Percentiles rank a stretch among this genome's conserved stretches.
phyloP scores from a whole-genome alignment of 2,888 invertebrate genomes.

The Leptarthrus brevirostris region DNA sequence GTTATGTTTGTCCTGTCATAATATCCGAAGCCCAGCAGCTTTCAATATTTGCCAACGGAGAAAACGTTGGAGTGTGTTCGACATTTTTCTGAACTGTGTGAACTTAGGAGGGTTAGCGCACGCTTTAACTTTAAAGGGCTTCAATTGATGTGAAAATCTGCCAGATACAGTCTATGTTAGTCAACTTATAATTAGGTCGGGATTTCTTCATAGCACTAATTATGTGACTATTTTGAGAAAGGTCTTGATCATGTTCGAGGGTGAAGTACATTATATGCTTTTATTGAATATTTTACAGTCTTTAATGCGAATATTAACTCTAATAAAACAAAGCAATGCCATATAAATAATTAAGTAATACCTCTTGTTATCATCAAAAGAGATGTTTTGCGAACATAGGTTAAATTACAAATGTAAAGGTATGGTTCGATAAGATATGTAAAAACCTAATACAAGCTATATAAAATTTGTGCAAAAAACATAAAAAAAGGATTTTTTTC shows the following conservation, averaged over 20 bases:
- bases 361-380: no score
- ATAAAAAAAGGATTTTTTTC: no score
- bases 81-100: conserved; percentile 26
- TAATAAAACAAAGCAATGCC: no score
- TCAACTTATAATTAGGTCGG: conserved; percentile 35
- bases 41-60: background rate
- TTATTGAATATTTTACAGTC: no score
- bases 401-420: no score
- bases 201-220: background rate
- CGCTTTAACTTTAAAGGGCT: conserved; percentile 18
- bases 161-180: conserved; percentile 7
- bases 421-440: no score
- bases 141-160: conserved; percentile 31
- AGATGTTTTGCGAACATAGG: no score
- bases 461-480: no score
- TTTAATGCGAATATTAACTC: no score
- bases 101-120: background rate
- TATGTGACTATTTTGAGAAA: background rate
- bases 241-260: background rate
- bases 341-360: no score
- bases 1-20: conserved; percentile 22
- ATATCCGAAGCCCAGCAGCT: conserved; percentile 3
- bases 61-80: conserved; percentile 32
- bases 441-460: no score
- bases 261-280: no score